These are phyloP conservation scores for Hydrochoerus hydrochaeris DNA, from an alignment of 2,113 vertebrate genomes.

Conservation along the genomic window DNA sequence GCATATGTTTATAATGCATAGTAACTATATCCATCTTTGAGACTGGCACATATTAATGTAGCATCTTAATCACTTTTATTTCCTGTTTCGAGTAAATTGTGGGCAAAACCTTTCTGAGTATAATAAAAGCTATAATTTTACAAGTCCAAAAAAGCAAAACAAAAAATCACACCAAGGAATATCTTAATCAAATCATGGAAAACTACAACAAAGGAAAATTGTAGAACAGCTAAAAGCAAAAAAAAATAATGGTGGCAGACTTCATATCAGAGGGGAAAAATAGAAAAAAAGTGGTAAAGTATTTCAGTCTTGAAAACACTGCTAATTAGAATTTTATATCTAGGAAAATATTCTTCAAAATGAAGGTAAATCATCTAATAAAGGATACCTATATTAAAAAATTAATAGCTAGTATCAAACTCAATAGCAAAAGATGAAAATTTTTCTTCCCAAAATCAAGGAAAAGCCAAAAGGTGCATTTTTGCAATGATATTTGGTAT, in stretches of 20 bases:
- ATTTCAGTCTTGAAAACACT: not conserved
- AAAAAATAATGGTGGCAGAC: not conserved
- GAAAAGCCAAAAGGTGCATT: not conserved
- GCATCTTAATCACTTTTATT: not conserved
- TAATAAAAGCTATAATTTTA: not conserved
- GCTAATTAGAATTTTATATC: not conserved
- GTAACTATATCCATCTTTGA: not conserved
- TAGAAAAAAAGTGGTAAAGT: not conserved
- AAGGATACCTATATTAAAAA: not conserved
- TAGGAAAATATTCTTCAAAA: not conserved
- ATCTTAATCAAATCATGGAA: not conserved
- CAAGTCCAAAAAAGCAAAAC: not conserved
- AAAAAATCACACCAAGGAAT: not conserved
- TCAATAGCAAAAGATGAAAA: not conserved
- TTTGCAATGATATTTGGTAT: not conserved
- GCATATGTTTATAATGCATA: not conserved
- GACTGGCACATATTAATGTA: not conserved
- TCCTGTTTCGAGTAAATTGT: not conserved
- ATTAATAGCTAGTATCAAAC: not conserved
- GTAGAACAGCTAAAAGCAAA: not conserved
- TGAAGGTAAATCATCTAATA: not conserved
- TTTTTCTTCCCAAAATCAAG: not conserved
- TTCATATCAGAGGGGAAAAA: not conserved
- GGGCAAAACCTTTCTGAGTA: not conserved
- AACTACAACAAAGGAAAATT: not conserved